These are phyloP conservation scores for Laodelphax striatellus DNA, from an alignment of 1,140 invertebrate species.

Conservation along the genomic window DNA sequence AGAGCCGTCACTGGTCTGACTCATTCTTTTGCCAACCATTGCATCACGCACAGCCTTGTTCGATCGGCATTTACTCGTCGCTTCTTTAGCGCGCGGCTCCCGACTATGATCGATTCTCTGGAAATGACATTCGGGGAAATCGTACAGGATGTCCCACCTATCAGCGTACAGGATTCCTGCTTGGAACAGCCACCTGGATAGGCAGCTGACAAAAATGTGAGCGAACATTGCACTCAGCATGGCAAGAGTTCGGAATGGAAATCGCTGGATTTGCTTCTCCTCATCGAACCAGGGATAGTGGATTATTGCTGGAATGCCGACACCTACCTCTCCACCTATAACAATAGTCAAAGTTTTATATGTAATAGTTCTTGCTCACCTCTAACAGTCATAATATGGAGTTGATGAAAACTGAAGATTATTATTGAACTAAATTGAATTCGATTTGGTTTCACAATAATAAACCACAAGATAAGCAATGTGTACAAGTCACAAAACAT, in stretches of 20 bases:
- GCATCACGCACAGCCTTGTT: slow-evolving; percentile 15
- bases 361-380: too few relatives aligned
- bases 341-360: neutral
- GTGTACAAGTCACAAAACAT: too few relatives aligned
- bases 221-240: slow-evolving; percentile 48
- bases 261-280: slow-evolving; percentile 39
- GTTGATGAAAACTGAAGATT: too few relatives aligned
- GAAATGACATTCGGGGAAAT: slow-evolving; percentile 14
- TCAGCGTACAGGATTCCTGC: slow-evolving; percentile 34
- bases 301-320: slow-evolving; percentile 47
- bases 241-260: slow-evolving; percentile 44
- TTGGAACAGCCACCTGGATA: slow-evolving; percentile 42
- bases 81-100: slow-evolving; percentile 11
- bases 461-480: too few relatives aligned
- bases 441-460: too few relatives aligned
- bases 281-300: slow-evolving; percentile 48
- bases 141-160: slow-evolving; percentile 11
- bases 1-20: slow-evolving; percentile 1
- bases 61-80: slow-evolving; percentile 1
- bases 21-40: slow-evolving; percentile 10
- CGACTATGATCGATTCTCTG: slow-evolving; percentile 6
- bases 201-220: slow-evolving; percentile 41
- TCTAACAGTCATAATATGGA: too few relatives aligned
- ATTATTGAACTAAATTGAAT: too few relatives aligned
- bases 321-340: slow-evolving; percentile 46